Percentiles rank a stretch among this genome's conserved stretches.
These are phyloP conservation scores for Microtus pennsylvanicus DNA, from an alignment of 2,113 vertebrate species.

Conservation along the genomic window DNA sequence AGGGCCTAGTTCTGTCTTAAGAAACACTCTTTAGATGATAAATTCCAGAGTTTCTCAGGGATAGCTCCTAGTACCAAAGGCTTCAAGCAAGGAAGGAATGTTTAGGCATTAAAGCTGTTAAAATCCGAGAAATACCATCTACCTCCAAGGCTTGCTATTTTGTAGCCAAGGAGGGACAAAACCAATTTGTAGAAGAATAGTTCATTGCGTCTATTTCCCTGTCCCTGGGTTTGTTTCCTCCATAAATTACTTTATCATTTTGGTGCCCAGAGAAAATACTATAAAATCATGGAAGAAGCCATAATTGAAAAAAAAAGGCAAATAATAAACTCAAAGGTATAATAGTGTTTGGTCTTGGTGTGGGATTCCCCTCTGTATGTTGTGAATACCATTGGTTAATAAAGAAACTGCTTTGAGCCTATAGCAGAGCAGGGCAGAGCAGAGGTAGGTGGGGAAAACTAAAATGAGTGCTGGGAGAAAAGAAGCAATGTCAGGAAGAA, in stretches of 20 bases:
- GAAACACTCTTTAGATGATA: neutral
- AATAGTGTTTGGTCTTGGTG: neutral
- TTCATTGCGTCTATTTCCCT: constrained; percentile 32
- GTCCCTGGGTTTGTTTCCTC: neutral
- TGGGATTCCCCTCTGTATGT: no score
- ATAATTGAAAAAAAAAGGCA: neutral
- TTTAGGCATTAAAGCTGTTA: neutral
- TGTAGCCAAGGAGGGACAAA: neutral
- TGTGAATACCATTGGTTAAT: no score
- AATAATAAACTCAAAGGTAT: neutral
- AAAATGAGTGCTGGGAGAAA: no score
- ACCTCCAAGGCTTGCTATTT: neutral
- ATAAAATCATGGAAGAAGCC: constrained; percentile 2
- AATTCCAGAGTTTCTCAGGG: neutral
- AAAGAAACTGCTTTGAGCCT: no score
- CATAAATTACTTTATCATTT: neutral
- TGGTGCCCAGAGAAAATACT: neutral
- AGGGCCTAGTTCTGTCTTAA: neutral
- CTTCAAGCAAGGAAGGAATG: neutral
- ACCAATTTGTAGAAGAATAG: neutral
- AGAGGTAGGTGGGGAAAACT: no score
- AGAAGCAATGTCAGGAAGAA: no score
- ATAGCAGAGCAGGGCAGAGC: no score
- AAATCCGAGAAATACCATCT: neutral
- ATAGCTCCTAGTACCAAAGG: neutral